phyloP scores from a whole-genome alignment of 2,113 vertebrate species.

The Paramormyrops kingsleyae region DNA sequence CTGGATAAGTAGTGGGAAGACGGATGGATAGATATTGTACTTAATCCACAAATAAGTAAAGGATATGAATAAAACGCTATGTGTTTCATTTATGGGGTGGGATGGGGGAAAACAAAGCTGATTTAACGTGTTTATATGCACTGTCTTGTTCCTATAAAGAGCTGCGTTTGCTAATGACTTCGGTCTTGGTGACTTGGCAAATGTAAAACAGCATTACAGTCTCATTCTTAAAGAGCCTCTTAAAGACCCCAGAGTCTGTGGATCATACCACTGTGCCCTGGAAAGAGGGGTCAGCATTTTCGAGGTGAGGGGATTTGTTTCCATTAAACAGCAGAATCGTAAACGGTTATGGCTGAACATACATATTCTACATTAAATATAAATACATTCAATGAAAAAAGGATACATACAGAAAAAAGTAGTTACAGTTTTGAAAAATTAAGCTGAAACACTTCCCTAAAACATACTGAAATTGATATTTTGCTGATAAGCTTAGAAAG shows the following conservation, averaged over 20 bases:
- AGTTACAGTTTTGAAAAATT: neutral
- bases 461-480: neutral
- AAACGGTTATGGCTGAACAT: neutral
- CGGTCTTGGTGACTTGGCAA: neutral
- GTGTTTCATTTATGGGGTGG: neutral
- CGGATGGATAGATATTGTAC: neutral
- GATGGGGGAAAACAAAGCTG: neutral
- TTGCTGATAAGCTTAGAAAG: neutral
- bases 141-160: neutral
- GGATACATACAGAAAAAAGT: neutral
- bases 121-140: neutral
- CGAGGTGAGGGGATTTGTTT: neutral
- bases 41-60: neutral
- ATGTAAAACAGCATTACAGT: neutral
- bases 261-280: neutral
- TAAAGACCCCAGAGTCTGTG: neutral
- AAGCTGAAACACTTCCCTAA: neutral
- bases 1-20: neutral
- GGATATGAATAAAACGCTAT: neutral
- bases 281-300: neutral
- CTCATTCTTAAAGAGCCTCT: neutral
- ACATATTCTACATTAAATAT: neutral
- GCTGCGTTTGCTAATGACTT: neutral
- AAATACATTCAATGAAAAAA: neutral
- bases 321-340: neutral